Base-by-base conservation (phyloP, 2,797 vertebrate species). In the Myripristis murdjan region DNA sequence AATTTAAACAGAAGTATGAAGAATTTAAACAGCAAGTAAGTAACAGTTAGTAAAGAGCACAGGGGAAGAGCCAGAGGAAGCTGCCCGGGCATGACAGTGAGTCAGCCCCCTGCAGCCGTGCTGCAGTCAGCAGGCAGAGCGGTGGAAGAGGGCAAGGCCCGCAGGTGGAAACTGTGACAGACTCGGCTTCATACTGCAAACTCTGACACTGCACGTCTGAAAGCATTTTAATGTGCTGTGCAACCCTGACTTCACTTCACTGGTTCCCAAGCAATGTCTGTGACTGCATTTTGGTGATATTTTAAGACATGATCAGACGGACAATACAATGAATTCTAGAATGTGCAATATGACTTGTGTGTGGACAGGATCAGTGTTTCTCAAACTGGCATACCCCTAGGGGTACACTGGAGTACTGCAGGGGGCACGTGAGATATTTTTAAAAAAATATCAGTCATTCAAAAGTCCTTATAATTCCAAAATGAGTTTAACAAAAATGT, bases 171-270 rank as follows among this genome's bases (percentile, higher is more conserved):
- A 65, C 6, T 33, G 31, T 33, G 31, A 33, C 6, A 33, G 6
- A n/a, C n/a, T n/a, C n/a, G n/a, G n/a, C n/a, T n/a, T n/a, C n/a
- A n/a, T n/a, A n/a, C 47, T 44, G 56, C 48, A 55, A 55, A 39
- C 60, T 58, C 65, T 52, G 58, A 57, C 46, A 64, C 49, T 55
- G 69, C 58, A 59, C 59, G 16, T 65, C 37, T 57, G 56, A 56
- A 31, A 71, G 43, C 47, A 54, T 72, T 86, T 78, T 31, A 80
- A n/a, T n/a, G n/a, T n/a, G n/a, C 57, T 12, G 44, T 37, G 60
- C 7, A 22, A 49, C 16, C 26, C 68, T 47, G 12, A 22, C 24
- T 60, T 60, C 23, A 41, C 39, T 66, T 62, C 16, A 44, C 26
- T 16, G 26, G 23, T 1, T 63, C 10, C 15, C 14, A n/a, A 49